Conservation (phyloP, 2,888 invertebrate genomes). For the Eupithecia inturbata region DNA sequence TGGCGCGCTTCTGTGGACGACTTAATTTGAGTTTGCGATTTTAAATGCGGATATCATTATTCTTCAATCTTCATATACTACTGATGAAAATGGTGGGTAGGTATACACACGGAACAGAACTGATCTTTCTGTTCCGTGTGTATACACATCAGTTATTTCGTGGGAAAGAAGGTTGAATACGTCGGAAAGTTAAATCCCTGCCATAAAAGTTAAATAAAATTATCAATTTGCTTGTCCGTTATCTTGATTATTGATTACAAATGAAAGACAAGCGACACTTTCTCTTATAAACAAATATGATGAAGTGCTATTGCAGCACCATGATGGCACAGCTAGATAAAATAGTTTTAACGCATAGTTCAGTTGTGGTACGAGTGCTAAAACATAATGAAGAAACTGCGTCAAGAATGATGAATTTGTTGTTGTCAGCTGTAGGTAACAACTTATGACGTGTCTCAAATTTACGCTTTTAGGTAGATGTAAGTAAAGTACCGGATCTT, state of each 20-base stretch:
- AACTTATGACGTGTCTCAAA: background rate
- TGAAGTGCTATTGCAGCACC: background rate
- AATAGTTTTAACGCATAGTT: background rate
- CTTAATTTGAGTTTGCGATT: conserved; percentile 31
- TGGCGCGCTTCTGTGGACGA: conserved; percentile 51
- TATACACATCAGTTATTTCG: background rate
- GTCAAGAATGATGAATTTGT: background rate
- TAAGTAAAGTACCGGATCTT: background rate
- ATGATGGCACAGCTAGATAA: background rate
- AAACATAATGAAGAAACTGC: background rate
- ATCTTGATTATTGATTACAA: conserved; percentile 19
- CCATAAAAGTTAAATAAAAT: conserved; percentile 20
- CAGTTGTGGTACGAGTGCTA: background rate
- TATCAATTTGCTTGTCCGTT: conserved; percentile 17
- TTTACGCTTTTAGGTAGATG: background rate
- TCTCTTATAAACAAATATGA: conserved; percentile 21
- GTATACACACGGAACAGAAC: too few relatives aligned
- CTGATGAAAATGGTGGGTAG: background rate
- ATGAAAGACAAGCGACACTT: conserved; percentile 18
- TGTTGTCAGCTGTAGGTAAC: too few relatives aligned
- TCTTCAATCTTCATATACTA: background rate
- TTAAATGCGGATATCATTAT: background rate
- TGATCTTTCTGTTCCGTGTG: too few relatives aligned
- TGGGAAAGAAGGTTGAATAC: background rate
- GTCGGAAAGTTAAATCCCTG: conserved; percentile 13